phyloP scores from a whole-genome alignment of 2,797 vertebrate genomes.

The Cyprinodon diabolis region DNA sequence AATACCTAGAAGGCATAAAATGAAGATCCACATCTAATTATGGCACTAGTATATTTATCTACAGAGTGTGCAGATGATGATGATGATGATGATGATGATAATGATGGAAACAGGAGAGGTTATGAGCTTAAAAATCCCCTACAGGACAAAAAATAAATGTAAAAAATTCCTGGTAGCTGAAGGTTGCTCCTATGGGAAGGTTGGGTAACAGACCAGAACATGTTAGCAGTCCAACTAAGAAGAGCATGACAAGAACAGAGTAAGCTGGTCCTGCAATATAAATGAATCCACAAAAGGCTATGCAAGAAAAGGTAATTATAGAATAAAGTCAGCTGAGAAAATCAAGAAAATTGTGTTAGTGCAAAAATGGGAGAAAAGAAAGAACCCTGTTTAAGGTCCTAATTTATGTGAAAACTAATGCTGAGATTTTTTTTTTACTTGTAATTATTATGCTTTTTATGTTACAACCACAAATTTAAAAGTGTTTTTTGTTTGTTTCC shows the following conservation, averaged over 20 bases:
- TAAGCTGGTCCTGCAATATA: neutral
- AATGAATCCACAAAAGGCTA: neutral
- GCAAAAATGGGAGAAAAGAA: neutral
- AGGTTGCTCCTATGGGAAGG: neutral
- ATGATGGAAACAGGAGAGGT: no score
- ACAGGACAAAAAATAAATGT: neutral
- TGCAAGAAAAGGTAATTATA: neutral
- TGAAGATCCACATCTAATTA: neutral
- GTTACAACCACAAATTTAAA: no score
- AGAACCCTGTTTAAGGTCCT: no score
- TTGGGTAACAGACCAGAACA: neutral
- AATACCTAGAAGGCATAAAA: neutral
- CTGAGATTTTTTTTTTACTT: no score
- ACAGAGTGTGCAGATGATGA: neutral
- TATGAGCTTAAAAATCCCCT: no score
- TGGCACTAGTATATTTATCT: neutral
- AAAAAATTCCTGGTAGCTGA: neutral
- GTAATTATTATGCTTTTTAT: no score
- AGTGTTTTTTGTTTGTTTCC: no score
- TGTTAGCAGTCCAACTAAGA: neutral
- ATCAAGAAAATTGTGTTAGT: neutral
- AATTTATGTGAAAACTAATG: no score
- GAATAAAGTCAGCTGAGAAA: neutral
- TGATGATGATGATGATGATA: no score
- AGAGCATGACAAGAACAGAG: neutral